These are phyloP conservation scores for Epinotia ramella DNA, from an alignment of 2,888 invertebrate genomes.

Conservation along the genomic window DNA sequence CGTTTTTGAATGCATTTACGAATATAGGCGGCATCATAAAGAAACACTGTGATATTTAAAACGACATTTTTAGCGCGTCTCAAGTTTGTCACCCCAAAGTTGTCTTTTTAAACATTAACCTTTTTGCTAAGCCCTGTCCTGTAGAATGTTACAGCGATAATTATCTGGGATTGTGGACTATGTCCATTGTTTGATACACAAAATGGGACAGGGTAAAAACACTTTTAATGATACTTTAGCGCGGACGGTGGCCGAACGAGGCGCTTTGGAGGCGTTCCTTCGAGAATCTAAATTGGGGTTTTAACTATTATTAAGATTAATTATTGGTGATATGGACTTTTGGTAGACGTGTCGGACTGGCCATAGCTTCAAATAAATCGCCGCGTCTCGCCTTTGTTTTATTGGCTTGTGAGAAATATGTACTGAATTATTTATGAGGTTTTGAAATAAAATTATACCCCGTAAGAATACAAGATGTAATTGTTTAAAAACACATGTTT, in stretches of 20 bases:
- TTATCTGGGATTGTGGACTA: constrained; percentile 58
- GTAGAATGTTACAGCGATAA: constrained; percentile 67
- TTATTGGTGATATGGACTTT: constrained; percentile 73
- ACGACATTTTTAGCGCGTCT: constrained; percentile 65
- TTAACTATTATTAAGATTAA: constrained; percentile 83
- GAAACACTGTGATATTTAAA: constrained; percentile 25
- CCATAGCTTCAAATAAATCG: constrained; percentile 57
- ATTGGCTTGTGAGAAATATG: not conserved
- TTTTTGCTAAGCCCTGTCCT: constrained; percentile 73
- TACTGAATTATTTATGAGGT: constrained; percentile 7
- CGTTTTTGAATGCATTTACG: not conserved
- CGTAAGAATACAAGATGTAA: not conserved
- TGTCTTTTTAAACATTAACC: constrained; percentile 49
- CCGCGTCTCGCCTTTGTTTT: constrained; percentile 50
- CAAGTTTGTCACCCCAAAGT: constrained; percentile 63
- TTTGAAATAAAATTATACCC: constrained; percentile 7
- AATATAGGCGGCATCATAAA: constrained; percentile 10
- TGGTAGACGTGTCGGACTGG: constrained; percentile 70
- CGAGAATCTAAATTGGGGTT: constrained; percentile 77
- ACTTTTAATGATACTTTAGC: constrained; percentile 73
- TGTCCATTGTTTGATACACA: constrained; percentile 77
- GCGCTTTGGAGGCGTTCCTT: constrained; percentile 70
- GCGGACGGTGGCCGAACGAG: constrained; percentile 77
- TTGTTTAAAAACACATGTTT: not conserved
- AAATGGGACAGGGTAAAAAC: constrained; percentile 65